Evolutionary conservation across 37 sponge, comb jelly and placozoan species (phyloP), one percentile per base, ranked within the genome.

Genomic region (Theonella swinhoei): DNA sequence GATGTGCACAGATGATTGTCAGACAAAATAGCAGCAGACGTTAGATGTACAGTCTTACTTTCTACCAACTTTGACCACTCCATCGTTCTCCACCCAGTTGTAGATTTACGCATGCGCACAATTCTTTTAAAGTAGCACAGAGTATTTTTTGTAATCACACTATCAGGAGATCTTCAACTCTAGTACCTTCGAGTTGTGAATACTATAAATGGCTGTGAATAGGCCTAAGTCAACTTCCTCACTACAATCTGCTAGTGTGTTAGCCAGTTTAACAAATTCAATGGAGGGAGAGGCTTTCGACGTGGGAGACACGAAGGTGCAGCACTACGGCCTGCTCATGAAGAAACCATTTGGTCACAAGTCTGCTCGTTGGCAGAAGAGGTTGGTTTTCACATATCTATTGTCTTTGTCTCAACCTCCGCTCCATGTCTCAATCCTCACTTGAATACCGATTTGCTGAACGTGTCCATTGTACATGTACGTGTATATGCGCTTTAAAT

Each of bases 311-410:
- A 64, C 93, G 3, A 85, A 89, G 76, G 96, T 95, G 20, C 96
- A 95, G 78, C 92, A 93, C 81, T 89, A 63, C 33, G 96, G 96
- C 0, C 62, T 95, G 35, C 85, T 95, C 1, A 68, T 84, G 74
- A 95, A 95, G 65, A 80, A 81, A 68, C 96, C 96, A 19, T 95
- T 95, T 47, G 90, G 88, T 0, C 75, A 85, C 62, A 82, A 82
- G 39, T 86, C 90, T 3, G 65, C 40, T 17, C 81, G 86, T 33
- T 95, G 96, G 96, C 96, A 95, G 88, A 92, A 88, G 42, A 89
- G 96, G 96, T 95, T 35, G 42, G 77, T n/a, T 28, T 2, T 19
- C 23, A 28, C 14, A 47, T 7, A n/a, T n/a, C n/a, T 25, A n/a
- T 31, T 26, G 2, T 42, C 42, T 3, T 24, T 42, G 24, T 3